Base-by-base conservation (phyloP, 2,113 vertebrate genomes). In the Monopterus albus region DNA sequence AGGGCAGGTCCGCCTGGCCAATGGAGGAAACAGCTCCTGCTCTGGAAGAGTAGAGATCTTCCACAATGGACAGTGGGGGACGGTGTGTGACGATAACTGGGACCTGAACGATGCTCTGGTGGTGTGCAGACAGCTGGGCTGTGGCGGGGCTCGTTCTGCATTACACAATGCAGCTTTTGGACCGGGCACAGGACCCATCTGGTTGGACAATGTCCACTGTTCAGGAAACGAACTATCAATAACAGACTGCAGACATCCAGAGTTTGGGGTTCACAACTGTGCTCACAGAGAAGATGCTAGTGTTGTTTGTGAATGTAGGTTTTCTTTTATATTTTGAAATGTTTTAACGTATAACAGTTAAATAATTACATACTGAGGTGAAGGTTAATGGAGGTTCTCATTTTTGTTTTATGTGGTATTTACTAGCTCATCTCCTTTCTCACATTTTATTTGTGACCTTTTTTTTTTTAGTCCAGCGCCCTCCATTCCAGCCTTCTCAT, bases 41-140 rank as follows among this genome's bases (percentile, higher is more conserved):
- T 42, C 40, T 15, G 40, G 38, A 14, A 81, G 87, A 51, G 79
- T 90, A 1, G 83, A 90, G 79, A 63, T 82, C 79, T 83, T 79
- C 59, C 62, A 64, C 39, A 6, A 1, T 13, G 87, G 81, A 36
- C 73, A 74, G 47, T 89, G 87, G 86, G 87, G 88, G 51, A 84
- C 87, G 0, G 84, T 88, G 51, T 90, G 88, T 74, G 82, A 88
- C 6, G 84, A 90, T 45, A 0, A 0, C 46, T 88, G 86, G 88
- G 68, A 31, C 55, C 4, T 67, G 53, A 0, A 2, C 1, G 60
- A 90, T 61, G 86, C 84, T 26, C 59, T 86, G 50, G 88, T 88
- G 70, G 84, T 85, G 71, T 90, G 88, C 8, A 85, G 80, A 59
- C 86, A 90, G 72, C 55, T 85, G 59, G 84, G 84, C 59, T 90